Percentiles rank a stretch among this genome's conserved stretches.
These are phyloP conservation scores for Melanogrammus aeglefinus DNA, from an alignment of 2,797 vertebrate genomes.

Conservation along the genomic window DNA sequence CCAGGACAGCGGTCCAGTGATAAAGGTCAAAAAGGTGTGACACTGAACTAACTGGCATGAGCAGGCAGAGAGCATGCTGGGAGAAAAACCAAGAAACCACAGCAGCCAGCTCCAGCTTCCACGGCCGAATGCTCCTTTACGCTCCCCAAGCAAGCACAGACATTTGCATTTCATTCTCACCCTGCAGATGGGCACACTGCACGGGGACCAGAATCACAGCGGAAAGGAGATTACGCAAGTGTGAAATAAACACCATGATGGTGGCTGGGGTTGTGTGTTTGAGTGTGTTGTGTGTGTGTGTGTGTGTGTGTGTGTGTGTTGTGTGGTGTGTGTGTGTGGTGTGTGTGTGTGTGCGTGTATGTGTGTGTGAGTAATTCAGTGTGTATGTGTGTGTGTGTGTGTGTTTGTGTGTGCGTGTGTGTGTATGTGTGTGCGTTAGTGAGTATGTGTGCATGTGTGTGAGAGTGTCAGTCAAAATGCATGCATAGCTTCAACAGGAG, in stretches of 20 bases:
- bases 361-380: background rate
- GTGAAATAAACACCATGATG: slow-evolving; percentile 27
- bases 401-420: background rate
- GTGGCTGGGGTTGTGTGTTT: background rate
- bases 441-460: background rate
- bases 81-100: slow-evolving; percentile 39
- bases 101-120: slow-evolving; percentile 41
- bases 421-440: background rate
- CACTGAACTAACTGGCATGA: slow-evolving; percentile 32
- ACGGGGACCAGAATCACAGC: slow-evolving; percentile 33
- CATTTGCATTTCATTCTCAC: slow-evolving; percentile 61
- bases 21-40: slow-evolving; percentile 60
- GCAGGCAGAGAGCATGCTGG: slow-evolving; percentile 41
- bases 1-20: slow-evolving; percentile 36
- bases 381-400: background rate
- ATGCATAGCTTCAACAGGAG: slow-evolving; percentile 4
- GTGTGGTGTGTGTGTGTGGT: background rate
- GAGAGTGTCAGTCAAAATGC: background rate
- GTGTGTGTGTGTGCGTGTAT: too few species aligned
- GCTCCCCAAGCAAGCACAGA: slow-evolving; percentile 54
- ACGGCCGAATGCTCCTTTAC: slow-evolving; percentile 48
- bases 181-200: slow-evolving; percentile 36
- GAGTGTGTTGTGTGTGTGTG: background rate
- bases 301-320: background rate
- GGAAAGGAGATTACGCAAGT: slow-evolving; percentile 44